Evolutionary conservation across 1,140 invertebrate genomes (phyloP).

Genomic region (Rhyzopertha dominica): DNA sequence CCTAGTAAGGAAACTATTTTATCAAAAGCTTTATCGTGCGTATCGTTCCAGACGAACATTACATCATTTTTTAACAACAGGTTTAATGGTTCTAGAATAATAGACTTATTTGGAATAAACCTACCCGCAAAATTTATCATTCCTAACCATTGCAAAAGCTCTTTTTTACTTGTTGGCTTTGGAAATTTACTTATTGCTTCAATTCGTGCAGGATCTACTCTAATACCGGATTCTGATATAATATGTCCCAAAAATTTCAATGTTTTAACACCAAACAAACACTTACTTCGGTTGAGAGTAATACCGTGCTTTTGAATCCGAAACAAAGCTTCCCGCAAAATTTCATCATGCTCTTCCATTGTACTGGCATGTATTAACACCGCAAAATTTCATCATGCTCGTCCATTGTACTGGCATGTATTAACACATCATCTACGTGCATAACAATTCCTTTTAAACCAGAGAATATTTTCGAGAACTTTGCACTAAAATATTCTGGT

Average conservation of each 20-base stretch:
- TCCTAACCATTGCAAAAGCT: constrained; percentile 14
- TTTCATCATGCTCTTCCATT: constrained; percentile 28
- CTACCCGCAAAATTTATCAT: constrained; percentile 27
- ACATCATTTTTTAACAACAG: constrained; percentile 19
- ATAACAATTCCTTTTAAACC: constrained; percentile 25
- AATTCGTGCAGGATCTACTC: constrained; percentile 33
- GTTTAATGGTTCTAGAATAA: constrained; percentile 27
- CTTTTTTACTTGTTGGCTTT: constrained; percentile 24
- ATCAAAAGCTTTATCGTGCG: constrained; percentile 19
- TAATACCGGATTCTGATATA: constrained; percentile 30
- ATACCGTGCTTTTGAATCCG: constrained; percentile 28
- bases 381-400: constrained; percentile 30
- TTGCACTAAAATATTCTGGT: constrained; percentile 27
- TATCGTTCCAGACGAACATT: constrained; percentile 16
- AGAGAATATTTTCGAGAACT: constrained; percentile 24
- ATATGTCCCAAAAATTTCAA: constrained; percentile 36
- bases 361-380: constrained; percentile 21
- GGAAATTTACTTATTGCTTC: too few species aligned
- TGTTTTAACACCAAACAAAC: constrained; percentile 17
- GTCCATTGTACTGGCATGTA: constrained; percentile 26
- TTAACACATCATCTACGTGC: constrained; percentile 37
- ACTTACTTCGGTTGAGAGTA: constrained; percentile 34
- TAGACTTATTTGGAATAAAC: constrained; percentile 26
- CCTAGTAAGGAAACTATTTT: constrained; percentile 17
- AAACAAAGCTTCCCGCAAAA: constrained; percentile 24